phyloP scores from a whole-genome alignment of 2,797 vertebrate species.

The Notolepis coatsorum region DNA sequence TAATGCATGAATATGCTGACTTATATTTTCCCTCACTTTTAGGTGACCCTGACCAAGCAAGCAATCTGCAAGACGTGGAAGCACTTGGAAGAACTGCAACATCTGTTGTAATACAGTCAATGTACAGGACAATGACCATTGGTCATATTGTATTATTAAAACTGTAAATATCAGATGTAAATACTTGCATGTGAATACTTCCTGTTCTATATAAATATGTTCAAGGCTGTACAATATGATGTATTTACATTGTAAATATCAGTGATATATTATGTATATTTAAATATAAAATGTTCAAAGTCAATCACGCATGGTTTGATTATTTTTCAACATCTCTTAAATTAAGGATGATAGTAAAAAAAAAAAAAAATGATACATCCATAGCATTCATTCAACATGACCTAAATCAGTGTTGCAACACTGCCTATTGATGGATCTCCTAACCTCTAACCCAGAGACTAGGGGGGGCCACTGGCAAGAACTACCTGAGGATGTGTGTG shows the following conservation, averaged over 20 bases:
- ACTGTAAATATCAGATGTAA: background rate
- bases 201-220: background rate
- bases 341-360: too few relatives aligned
- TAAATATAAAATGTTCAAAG: constrained; percentile 13
- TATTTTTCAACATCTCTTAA: background rate
- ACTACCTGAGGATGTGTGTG: too few relatives aligned
- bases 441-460: background rate
- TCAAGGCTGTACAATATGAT: background rate
- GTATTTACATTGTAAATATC: background rate
- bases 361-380: background rate
- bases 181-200: background rate
- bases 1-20: background rate
- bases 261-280: background rate
- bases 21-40: constrained; percentile 7
- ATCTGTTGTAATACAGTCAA: background rate
- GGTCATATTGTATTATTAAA: background rate
- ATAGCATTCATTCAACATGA: background rate
- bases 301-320: background rate
- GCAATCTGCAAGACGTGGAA: background rate
- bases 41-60: constrained; percentile 19
- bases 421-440: background rate
- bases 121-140: background rate
- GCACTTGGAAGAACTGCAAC: background rate
- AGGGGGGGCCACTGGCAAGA: background rate
- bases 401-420: background rate